phyloP scores from a whole-genome alignment of 2,113 vertebrate species.

The Pterocles orientalis region DNA sequence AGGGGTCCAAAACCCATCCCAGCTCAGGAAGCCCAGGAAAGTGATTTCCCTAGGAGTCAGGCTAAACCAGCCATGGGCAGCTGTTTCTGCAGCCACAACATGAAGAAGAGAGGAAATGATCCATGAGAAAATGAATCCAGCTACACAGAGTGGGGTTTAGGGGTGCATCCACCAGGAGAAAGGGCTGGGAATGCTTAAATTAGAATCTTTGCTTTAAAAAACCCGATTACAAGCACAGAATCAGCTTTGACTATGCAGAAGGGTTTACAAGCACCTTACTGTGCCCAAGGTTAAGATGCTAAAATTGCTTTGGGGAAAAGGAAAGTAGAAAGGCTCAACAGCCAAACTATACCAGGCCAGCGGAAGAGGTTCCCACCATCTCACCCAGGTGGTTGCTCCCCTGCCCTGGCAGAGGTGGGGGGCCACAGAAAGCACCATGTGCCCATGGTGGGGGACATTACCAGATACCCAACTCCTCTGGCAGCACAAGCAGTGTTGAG shows the following conservation, averaged over 20 bases:
- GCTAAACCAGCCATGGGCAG: background rate
- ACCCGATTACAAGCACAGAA: background rate
- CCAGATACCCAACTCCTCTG: background rate
- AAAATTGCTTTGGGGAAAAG: background rate
- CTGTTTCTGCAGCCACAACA: background rate
- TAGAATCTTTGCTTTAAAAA: background rate
- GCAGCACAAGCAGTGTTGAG: background rate
- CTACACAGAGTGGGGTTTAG: background rate
- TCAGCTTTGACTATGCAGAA: background rate
- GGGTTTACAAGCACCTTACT: background rate
- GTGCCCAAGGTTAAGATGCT: background rate
- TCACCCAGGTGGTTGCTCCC: background rate
- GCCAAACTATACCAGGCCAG: background rate
- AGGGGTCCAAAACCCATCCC: background rate
- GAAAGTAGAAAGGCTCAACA: background rate
- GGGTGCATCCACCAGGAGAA: background rate
- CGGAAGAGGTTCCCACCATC: background rate
- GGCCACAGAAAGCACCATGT: background rate
- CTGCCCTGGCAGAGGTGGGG: accelerated
- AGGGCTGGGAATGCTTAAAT: background rate
- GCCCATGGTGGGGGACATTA: background rate
- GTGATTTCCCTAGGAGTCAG: background rate
- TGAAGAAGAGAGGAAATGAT: background rate
- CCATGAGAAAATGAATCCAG: background rate
- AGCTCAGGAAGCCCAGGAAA: background rate